Conservation (phyloP, 2,888 invertebrate genomes). For the Chymomyza caudatula region DNA sequence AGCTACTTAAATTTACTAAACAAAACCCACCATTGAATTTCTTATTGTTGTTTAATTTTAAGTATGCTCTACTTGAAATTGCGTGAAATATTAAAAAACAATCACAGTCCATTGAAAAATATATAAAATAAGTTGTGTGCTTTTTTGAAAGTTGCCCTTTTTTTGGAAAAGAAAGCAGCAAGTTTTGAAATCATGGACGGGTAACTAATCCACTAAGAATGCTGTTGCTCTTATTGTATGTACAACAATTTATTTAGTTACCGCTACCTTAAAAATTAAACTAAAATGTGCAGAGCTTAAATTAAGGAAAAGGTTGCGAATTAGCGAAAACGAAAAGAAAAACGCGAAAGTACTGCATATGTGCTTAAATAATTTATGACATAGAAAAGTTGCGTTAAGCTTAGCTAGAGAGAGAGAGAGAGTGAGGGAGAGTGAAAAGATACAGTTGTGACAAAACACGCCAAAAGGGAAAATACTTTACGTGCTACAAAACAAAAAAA, state of each 20-base stretch:
- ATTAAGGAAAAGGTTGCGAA: constrained; percentile 31
- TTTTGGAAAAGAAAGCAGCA: constrained; percentile 19
- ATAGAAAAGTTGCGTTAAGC: constrained; percentile 9
- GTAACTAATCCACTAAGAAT: constrained; percentile 20
- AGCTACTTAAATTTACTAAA: constrained; percentile 55
- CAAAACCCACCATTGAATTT: constrained; percentile 59
- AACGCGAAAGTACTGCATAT: constrained; percentile 34
- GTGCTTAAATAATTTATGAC: constrained; percentile 72
- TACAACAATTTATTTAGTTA: constrained; percentile 62
- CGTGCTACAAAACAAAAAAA: constrained; percentile 14
- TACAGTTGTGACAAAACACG: constrained; percentile 10
- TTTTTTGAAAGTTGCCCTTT: constrained; percentile 29
- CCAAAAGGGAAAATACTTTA: constrained; percentile 12
- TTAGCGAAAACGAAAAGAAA: constrained; percentile 4
- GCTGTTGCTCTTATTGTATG: constrained; percentile 42
- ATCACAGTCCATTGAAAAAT: constrained; percentile 69
- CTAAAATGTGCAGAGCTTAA: constrained; percentile 52
- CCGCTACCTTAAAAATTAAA: constrained; percentile 69
- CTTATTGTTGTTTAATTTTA: constrained; percentile 33
- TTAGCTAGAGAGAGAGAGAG: constrained; percentile 4
- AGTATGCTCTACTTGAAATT: constrained; percentile 37
- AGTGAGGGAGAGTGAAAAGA: constrained; percentile 9
- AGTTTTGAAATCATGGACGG: constrained; percentile 38
- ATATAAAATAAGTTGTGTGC: constrained; percentile 61
- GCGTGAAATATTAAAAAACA: constrained; percentile 59